Evolutionary conservation across 1,140 invertebrate genomes (phyloP).

Genomic region (Phocides pigmalion): DNA sequence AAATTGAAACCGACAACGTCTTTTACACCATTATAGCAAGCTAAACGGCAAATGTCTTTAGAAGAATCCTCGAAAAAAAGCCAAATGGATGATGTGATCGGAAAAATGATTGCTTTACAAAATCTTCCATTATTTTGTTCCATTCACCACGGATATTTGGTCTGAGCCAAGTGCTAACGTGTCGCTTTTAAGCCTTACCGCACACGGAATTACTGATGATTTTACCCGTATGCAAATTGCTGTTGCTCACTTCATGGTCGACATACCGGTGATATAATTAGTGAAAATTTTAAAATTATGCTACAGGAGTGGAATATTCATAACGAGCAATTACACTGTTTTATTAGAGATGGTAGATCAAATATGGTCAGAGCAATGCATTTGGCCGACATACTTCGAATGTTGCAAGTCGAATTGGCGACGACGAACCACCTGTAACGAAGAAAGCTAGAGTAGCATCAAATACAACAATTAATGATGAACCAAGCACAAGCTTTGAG

Average conservation of each 20-base stretch:
- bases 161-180: constrained; percentile 19
- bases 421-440: neutral
- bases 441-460: constrained; percentile 3
- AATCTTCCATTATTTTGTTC: constrained; percentile 41
- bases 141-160: constrained; percentile 21
- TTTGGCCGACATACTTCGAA: constrained; percentile 7
- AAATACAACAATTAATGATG: constrained; percentile 1
- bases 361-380: constrained; percentile 3
- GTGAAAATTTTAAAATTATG: constrained; percentile 24
- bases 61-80: constrained; percentile 16
- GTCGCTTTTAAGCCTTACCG: constrained; percentile 19
- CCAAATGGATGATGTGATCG: constrained; percentile 40
- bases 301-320: constrained; percentile 20
- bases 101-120: constrained; percentile 48
- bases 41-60: neutral
- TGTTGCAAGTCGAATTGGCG: neutral
- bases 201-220: constrained; percentile 20
- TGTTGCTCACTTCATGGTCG: constrained; percentile 14
- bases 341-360: constrained; percentile 11
- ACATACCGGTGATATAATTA: constrained; percentile 19
- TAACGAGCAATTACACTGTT: constrained; percentile 8
- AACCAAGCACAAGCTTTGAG: neutral
- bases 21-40: neutral
- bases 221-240: constrained; percentile 7
- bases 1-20: neutral